Percentiles rank a stretch among this genome's conserved stretches.
phyloP scores from a whole-genome alignment of 1,140 invertebrate species.

The Archegozetes longisetosus region DNA sequence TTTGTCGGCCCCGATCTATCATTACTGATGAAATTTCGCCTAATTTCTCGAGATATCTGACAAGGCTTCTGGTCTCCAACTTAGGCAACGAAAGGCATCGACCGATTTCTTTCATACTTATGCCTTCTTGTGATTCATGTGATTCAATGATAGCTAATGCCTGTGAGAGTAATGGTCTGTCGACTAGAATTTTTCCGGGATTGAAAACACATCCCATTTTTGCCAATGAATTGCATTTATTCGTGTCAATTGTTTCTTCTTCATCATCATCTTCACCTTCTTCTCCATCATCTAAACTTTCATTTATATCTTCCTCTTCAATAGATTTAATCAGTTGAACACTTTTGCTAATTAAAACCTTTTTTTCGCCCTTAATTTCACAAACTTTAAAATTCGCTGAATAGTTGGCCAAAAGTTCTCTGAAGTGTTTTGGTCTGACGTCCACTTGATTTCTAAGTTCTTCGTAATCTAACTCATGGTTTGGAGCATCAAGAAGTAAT shows the following conservation, averaged over 20 bases:
- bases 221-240: not conserved
- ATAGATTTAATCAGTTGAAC: conserved; percentile 16
- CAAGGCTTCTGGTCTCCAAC: conserved; percentile 34
- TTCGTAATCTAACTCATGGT: conserved; percentile 28
- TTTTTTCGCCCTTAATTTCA: not conserved
- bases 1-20: conserved; percentile 38
- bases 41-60: conserved; percentile 32
- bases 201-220: conserved; percentile 27
- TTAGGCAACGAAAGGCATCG: conserved; percentile 34
- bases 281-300: conserved; percentile 27
- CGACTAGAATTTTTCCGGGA: conserved; percentile 21
- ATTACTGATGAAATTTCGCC: conserved; percentile 34
- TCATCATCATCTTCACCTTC: conserved; percentile 35
- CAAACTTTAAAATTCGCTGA: conserved; percentile 1
- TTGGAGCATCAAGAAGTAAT: conserved; percentile 36
- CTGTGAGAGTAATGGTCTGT: conserved; percentile 31
- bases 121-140: conserved; percentile 30
- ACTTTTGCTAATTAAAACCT: not conserved
- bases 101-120: conserved; percentile 33
- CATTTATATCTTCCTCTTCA: conserved; percentile 27
- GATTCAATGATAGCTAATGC: conserved; percentile 32
- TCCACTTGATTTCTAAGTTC: conserved; percentile 1
- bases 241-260: conserved; percentile 20
- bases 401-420: conserved; percentile 3
- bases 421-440: conserved; percentile 2